Evolutionary conservation across 2,113 vertebrate genomes (phyloP).

Genomic region (Salvelinus namaycush): DNA sequence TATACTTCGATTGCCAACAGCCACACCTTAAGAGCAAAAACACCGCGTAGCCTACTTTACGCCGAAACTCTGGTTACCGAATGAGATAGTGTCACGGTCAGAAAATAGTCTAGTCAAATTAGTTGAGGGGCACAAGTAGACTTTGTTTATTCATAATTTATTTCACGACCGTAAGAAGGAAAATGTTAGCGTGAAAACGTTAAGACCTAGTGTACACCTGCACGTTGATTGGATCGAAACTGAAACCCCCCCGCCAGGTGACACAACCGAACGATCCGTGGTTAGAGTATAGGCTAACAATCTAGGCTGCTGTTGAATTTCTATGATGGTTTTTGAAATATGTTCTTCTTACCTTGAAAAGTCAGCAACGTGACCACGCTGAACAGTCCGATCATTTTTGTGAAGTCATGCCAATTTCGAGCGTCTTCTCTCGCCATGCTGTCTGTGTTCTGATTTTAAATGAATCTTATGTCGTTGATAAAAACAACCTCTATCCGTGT

Average conservation of each 20-base stretch:
- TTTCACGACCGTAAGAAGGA: too few species aligned
- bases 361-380: slow-evolving; percentile 47
- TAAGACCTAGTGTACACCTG: too few species aligned
- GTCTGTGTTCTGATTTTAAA: slow-evolving; percentile 25
- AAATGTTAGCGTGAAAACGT: too few species aligned
- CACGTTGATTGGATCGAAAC: too few species aligned
- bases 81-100: neutral
- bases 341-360: slow-evolving; percentile 57
- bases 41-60: slow-evolving; percentile 56
- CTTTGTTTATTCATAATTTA: too few species aligned
- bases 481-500: slow-evolving; percentile 8
- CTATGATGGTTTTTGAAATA: too few species aligned
- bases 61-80: slow-evolving; percentile 66
- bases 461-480: neutral
- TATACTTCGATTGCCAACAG: slow-evolving; percentile 49
- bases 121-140: neutral
- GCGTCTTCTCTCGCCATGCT: slow-evolving; percentile 62
- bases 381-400: slow-evolving; percentile 52
- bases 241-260: too few species aligned
- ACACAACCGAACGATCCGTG: too few species aligned
- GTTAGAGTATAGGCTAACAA: too few species aligned
- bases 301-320: neutral
- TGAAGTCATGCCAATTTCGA: slow-evolving; percentile 39
- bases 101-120: neutral
- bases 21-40: slow-evolving; percentile 65